Evolutionary conservation across 1,140 invertebrate genomes (phyloP).

Genomic region (Aphaenogaster floridana): DNA sequence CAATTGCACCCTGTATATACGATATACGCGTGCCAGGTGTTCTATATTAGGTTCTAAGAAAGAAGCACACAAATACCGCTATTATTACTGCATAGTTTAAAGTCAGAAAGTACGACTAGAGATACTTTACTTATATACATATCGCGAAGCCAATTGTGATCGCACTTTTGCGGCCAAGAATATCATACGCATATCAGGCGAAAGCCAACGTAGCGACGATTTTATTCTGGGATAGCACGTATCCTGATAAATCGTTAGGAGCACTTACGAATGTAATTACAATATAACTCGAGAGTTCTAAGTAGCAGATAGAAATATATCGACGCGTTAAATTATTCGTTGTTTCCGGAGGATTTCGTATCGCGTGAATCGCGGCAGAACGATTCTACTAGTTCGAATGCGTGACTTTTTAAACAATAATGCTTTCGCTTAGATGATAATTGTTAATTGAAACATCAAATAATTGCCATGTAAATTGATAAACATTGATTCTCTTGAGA

Average conservation of each 20-base stretch:
- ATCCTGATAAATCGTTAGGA: slow-evolving; percentile 60
- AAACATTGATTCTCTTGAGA: neutral
- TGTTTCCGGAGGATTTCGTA: slow-evolving; percentile 35
- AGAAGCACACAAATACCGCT: slow-evolving; percentile 42
- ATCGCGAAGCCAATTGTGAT: slow-evolving; percentile 80
- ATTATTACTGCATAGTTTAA: slow-evolving; percentile 64
- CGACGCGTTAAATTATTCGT: slow-evolving; percentile 37
- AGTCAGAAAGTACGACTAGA: slow-evolving; percentile 47
- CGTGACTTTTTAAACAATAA: neutral
- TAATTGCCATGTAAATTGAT: neutral
- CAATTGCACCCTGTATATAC: slow-evolving; percentile 25
- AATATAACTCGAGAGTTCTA: slow-evolving; percentile 51
- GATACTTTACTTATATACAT: slow-evolving; percentile 68
- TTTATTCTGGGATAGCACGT: slow-evolving; percentile 56
- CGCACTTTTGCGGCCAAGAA: slow-evolving; percentile 83
- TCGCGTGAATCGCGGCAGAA: slow-evolving; percentile 35
- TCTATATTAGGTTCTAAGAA: slow-evolving; percentile 69
- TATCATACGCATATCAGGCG: slow-evolving; percentile 84
- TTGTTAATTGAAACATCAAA: neutral
- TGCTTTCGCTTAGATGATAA: neutral
- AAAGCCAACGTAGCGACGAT: slow-evolving; percentile 75
- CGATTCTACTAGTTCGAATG: neutral
- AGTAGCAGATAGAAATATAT: slow-evolving; percentile 52
- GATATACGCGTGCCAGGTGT: slow-evolving; percentile 60
- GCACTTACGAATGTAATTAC: slow-evolving; percentile 55